Evolutionary conservation across 2,113 vertebrate genomes (phyloP).

Genomic region (Silurus asotus): DNA sequence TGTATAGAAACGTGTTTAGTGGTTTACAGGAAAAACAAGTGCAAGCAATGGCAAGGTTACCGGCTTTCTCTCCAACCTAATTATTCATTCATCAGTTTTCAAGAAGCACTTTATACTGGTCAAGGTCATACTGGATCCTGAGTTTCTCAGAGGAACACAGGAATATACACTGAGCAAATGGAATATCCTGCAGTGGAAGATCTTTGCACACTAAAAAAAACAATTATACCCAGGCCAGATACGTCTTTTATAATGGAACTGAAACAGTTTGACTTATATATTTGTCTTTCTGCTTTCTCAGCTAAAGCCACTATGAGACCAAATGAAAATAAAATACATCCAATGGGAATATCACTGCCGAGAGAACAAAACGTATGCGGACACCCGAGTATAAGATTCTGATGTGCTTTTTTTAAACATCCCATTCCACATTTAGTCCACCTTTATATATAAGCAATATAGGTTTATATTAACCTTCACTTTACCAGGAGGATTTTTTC

Average conservation of each 20-base stretch:
- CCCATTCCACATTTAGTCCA: too few relatives aligned
- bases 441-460: too few relatives aligned
- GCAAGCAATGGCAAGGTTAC: background rate
- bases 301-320: background rate
- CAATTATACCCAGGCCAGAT: background rate
- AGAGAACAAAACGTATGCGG: too few relatives aligned
- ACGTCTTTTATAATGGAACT: background rate
- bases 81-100: background rate
- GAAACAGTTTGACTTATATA: background rate
- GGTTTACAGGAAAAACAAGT: background rate
- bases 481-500: too few relatives aligned
- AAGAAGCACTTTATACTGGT: background rate
- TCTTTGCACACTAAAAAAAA: background rate
- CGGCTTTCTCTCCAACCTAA: background rate
- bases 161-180: background rate
- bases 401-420: too few relatives aligned
- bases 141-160: background rate
- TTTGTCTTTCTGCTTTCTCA: background rate
- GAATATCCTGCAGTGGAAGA: background rate
- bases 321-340: background rate
- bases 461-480: too few relatives aligned
- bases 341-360: too few relatives aligned
- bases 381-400: too few relatives aligned
- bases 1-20: background rate
- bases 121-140: background rate